phyloP scores from a whole-genome alignment of 2,113 vertebrate species.

The Ceratotherium simum region DNA sequence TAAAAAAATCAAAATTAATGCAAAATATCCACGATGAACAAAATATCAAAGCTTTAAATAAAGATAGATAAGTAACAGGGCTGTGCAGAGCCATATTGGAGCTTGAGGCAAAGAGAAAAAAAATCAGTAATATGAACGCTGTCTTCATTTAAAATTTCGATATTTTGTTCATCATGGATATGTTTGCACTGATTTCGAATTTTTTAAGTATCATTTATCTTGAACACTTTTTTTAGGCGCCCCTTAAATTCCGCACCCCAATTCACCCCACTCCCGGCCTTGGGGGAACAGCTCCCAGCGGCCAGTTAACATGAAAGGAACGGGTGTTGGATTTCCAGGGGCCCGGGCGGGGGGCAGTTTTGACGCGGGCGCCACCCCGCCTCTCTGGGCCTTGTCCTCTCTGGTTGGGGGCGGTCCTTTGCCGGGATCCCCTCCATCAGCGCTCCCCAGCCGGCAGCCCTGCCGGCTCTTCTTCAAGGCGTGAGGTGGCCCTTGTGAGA shows the following conservation, averaged over 20 bases:
- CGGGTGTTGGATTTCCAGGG: neutral
- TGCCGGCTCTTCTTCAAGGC: neutral
- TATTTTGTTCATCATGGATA: neutral
- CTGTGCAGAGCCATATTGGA: accelerated
- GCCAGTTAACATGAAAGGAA: neutral
- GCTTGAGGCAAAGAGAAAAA: neutral
- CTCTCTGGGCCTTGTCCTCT: neutral
- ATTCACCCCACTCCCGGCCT: too few relatives aligned
- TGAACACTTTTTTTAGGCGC: neutral
- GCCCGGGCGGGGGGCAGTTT: accelerated
- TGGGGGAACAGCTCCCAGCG: neutral
- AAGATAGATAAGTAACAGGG: neutral
- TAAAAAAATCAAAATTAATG: neutral
- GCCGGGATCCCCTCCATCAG: neutral
- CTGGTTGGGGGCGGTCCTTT: neutral
- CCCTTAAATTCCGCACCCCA: neutral
- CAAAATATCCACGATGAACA: neutral
- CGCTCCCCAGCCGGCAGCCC: neutral
- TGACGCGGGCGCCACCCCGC: accelerated
- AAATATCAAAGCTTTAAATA: neutral
- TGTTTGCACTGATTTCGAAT: neutral
- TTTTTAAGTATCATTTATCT: neutral
- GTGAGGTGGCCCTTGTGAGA: neutral
- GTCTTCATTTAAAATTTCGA: accelerated
- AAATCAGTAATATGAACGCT: neutral